These are phyloP conservation scores for Halcyon senegalensis DNA, from an alignment of 2,113 vertebrate genomes.

Conservation along the genomic window DNA sequence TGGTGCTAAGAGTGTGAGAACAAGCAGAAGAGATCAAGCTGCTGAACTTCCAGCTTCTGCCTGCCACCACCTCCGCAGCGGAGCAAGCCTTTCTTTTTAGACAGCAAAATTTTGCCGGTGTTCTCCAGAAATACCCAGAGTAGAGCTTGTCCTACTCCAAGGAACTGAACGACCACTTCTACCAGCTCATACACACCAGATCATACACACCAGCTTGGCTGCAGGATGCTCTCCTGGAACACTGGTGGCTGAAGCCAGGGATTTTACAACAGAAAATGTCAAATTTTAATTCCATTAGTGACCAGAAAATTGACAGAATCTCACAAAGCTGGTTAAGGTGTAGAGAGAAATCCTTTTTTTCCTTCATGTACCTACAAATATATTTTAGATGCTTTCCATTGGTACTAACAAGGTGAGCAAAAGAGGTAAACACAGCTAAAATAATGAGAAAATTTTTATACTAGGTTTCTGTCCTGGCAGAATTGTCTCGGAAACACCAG, in stretches of 20 bases:
- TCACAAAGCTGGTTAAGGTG: background rate
- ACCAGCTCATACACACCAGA: background rate
- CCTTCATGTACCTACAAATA: background rate
- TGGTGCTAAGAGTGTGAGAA: accelerated
- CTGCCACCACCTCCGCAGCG: background rate
- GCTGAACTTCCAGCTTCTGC: background rate
- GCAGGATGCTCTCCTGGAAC: background rate
- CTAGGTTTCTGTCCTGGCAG: background rate
- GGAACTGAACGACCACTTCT: background rate
- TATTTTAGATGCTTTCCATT: background rate
- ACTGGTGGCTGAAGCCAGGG: background rate
- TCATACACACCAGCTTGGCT: background rate
- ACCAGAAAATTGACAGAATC: background rate
- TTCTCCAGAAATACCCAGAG: background rate
- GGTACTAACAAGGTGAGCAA: background rate
- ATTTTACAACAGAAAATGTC: background rate
- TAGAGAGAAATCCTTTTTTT: background rate
- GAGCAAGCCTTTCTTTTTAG: background rate
- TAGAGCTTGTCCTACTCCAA: background rate
- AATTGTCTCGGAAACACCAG: background rate
- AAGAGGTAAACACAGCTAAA: background rate
- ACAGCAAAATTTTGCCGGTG: background rate
- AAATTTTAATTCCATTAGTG: background rate
- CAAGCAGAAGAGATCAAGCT: background rate
- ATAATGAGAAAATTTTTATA: background rate